Evolutionary conservation across 2,113 vertebrate genomes (phyloP).

Genomic region (Anolis sagrei): DNA sequence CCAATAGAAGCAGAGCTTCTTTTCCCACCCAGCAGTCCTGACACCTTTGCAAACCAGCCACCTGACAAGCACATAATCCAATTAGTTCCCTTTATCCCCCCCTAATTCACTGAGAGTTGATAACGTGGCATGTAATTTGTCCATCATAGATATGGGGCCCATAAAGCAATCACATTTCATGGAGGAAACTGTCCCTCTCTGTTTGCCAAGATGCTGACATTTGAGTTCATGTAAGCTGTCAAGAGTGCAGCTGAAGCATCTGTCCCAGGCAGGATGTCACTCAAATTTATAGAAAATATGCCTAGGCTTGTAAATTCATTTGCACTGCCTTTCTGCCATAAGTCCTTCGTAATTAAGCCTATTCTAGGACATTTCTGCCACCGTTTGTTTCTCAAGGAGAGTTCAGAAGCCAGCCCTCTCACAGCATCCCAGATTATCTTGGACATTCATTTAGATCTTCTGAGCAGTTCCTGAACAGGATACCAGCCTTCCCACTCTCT

Average conservation of each 20-base stretch:
- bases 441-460: background rate
- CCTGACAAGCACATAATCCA: constrained; percentile 36
- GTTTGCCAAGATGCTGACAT: constrained; percentile 14
- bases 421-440: background rate
- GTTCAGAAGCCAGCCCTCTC: no score
- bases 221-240: constrained; percentile 20
- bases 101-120: constrained; percentile 20
- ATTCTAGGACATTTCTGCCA: background rate
- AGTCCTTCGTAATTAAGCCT: background rate
- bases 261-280: background rate
- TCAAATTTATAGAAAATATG: background rate
- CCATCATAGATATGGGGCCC: constrained; percentile 3
- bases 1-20: background rate
- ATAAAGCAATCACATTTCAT: constrained; percentile 34
- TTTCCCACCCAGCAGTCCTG: background rate
- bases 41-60: background rate
- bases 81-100: constrained; percentile 23
- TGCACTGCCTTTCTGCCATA: background rate
- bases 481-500: background rate
- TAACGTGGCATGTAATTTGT: constrained; percentile 22
- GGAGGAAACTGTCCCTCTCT: constrained; percentile 10
- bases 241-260: background rate
- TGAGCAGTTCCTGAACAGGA: background rate
- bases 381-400: background rate
- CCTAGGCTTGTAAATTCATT: background rate